Base-by-base conservation (phyloP, 30 jellyfish, hydroid and myxozoan genomes). In the Hydractinia symbiolongicarpus region DNA sequence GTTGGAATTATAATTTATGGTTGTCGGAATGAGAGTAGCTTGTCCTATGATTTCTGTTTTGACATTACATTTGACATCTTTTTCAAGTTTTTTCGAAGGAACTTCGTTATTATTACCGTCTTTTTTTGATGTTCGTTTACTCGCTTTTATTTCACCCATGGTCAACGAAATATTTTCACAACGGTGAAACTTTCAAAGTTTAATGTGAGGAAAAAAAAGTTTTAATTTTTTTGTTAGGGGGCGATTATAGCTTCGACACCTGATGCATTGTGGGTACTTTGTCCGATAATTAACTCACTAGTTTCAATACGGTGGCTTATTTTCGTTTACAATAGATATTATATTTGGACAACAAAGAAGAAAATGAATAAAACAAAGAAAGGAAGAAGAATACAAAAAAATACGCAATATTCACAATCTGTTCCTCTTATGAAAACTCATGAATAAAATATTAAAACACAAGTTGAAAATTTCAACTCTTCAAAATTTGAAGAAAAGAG, bases 11-110 rank as follows among this genome's bases (percentile, higher is more conserved):
- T 77, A 77, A 30, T 58, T 54, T 30, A 77, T 77, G 3, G 85
- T 61, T 9, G 85, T 77, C 55, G 85, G 85, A 9, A 77, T 8
- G 40, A 77, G 60, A 19, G 83, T 74, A 64, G 74, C 74, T 30
- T 30, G 44, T 30, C 44, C 44, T 30, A 30, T 30, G 44, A 30
- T 30, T 30, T 30, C 44, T 6, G 74, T 13, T 13, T 64, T 64
- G 19, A 64, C 74, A n/a, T 64, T 44, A 2, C 19, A 64, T 64
- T 64, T 64, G 19, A 9, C 40, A n/a, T 64, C 74, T 51, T 64
- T 64, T 13, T 64, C 40, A 44, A n/a, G 4, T 51, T n/a, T 64
- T 13, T n/a, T 44, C 19, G 19, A 6, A 64, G 52, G 9, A 64
- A 13, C 19, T 13, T 58, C 19, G 69, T 64, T 64, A 64, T 64